Conservation (phyloP, 2,113 vertebrate species). For the Caretta caretta region DNA sequence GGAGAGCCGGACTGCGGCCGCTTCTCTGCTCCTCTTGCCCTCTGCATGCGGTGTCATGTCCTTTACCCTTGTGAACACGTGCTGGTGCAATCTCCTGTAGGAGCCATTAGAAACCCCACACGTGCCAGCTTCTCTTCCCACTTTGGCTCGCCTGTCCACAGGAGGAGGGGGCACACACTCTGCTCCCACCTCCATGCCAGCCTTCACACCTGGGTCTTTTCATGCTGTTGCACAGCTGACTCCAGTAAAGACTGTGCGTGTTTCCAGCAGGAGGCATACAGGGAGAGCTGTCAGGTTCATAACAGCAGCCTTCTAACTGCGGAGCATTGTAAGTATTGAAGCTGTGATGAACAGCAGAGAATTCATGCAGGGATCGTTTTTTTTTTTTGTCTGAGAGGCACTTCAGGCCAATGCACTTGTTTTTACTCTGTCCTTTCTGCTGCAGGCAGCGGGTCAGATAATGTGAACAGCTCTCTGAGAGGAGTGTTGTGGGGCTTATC, state of each 20-base stretch:
- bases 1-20: not conserved
- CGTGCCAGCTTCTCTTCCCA: not conserved
- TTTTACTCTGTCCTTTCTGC: conserved; percentile 31
- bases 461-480: not conserved
- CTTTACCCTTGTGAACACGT: not conserved
- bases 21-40: not conserved
- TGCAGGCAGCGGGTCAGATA: conserved; percentile 23
- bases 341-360: not conserved
- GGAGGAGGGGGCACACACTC: not conserved
- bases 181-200: not conserved
- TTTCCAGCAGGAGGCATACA: not conserved
- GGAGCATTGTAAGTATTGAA: not conserved
- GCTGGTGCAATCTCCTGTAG: not conserved
- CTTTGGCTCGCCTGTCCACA: not conserved
- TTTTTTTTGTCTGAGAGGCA: not conserved
- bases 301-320: not conserved
- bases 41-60: not conserved
- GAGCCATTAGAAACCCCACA: not conserved
- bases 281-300: not conserved
- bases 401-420: not conserved
- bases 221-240: not conserved
- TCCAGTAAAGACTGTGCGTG: not conserved
- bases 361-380: not conserved
- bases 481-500: not conserved
- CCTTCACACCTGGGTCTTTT: not conserved